A percentile compares a stretch with the other conserved stretches of the same genome.
Conservation (phyloP, 2,797 vertebrate species). For the Poeciliopsis infans region DNA sequence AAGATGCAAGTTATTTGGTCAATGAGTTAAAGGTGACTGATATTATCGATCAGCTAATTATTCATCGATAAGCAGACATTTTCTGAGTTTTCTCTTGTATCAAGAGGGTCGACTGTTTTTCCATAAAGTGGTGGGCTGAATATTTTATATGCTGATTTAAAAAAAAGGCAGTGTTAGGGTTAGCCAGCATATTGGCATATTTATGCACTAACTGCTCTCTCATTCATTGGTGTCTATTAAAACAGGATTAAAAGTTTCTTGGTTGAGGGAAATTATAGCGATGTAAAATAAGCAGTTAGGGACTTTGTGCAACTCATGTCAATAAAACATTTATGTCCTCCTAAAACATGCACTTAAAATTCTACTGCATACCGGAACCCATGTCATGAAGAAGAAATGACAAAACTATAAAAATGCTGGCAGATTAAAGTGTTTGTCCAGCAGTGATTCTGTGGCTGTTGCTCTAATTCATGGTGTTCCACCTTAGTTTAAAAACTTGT, state of each 20-base stretch:
- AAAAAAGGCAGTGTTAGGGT: background rate
- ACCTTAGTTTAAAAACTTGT: background rate
- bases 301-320: conserved; percentile 45
- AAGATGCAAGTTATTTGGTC: background rate
- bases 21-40: too few species aligned
- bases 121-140: too few species aligned
- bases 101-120: too few species aligned
- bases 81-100: too few species aligned
- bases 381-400: conserved; percentile 45
- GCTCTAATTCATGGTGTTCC: background rate
- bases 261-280: conserved; percentile 18
- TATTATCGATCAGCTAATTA: too few species aligned
- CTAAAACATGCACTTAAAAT: conserved; percentile 29
- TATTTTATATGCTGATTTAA: too few species aligned
- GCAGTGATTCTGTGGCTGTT: background rate
- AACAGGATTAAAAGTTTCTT: conserved; percentile 45
- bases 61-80: too few species aligned
- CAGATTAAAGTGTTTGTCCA: conserved; percentile 56
- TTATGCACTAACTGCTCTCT: background rate
- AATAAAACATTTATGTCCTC: conserved; percentile 55
- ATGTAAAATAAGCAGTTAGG: conserved; percentile 33
- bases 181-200: conserved; percentile 3
- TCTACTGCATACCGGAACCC: conserved; percentile 46
- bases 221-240: conserved; percentile 19
- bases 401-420: conserved; percentile 33